Evolutionary conservation across 2,888 invertebrate species (phyloP), one percentile per base, ranked within the genome.

Genomic region (Aleiodes testaceus): DNA sequence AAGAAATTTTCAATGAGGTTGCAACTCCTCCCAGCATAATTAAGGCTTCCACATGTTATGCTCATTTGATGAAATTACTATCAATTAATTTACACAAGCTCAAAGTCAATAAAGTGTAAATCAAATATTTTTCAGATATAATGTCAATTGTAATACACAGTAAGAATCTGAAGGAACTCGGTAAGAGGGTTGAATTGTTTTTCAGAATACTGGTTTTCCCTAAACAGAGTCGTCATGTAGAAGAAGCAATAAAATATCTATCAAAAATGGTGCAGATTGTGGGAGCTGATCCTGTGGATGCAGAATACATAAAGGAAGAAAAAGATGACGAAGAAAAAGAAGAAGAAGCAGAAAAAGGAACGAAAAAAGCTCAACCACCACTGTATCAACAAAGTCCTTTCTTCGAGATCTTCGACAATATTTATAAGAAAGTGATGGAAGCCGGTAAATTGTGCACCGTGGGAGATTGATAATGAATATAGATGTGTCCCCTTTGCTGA

Each of bases 51-150:
- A n/a, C 30, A 2, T 59, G 59, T 7, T 55, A 55, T 36, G 5
- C 55, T n/a, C 55, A 55, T 36, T 14, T 55, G 1, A 26, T 55
- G 55, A 55, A 55, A 12, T 72, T 72, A 70, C 36, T 70, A 47
- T 69, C 74, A 1, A 65, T 53, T n/a, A 52, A 22, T 26, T 26
- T 47, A 7, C n/a, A 66, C 3, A 9, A 42, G 0, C 66, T 55
- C 5, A 49, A 67, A 22, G 53, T 73, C 0, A 36, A 49, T n/a
- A 22, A 30, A 22, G 6, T 6, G 0, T 7, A 42, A 20, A 42
- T 16, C 0, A 30, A 42, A 4, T 72, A 12, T 59, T 64, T 2
- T 45, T 72, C 30, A 66, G 66, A 30, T 16, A 49, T 36, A 50
- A 26, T 26, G 26, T 26, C 26, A 26, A 26, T 26, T 2, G 4